These are phyloP conservation scores for Limulus polyphemus DNA, from an alignment of 2,888 invertebrate species.

Conservation along the genomic window DNA sequence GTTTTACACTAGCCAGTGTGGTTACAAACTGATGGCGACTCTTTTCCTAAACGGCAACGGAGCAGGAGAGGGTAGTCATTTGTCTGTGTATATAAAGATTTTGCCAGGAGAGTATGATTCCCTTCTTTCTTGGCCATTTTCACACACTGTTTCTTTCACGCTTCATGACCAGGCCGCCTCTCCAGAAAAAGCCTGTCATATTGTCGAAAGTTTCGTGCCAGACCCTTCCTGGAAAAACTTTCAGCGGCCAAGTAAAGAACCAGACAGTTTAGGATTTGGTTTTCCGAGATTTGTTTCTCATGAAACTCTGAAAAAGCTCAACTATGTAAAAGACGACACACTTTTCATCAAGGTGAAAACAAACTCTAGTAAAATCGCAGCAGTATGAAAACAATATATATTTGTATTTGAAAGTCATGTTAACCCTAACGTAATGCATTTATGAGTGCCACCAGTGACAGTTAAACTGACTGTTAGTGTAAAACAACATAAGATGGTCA, in stretches of 20 bases:
- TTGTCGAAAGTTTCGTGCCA: slow-evolving; percentile 84
- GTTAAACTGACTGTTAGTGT: no score
- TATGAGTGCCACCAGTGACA: no score
- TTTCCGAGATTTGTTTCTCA: slow-evolving; percentile 89
- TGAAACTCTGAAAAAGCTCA: slow-evolving; percentile 74
- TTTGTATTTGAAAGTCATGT: no score
- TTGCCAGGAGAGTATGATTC: slow-evolving; percentile 84
- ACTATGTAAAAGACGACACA: slow-evolving; percentile 81
- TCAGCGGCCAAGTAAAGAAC: slow-evolving; percentile 72
- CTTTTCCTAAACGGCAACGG: slow-evolving; percentile 89
- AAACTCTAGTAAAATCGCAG: slow-evolving; percentile 84
- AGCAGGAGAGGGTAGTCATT: slow-evolving; percentile 78
- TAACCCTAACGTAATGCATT: no score
- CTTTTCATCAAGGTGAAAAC: slow-evolving; percentile 85
- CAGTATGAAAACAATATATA: slow-evolving; percentile 42
- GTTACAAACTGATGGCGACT: slow-evolving; percentile 58
- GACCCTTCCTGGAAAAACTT: slow-evolving; percentile 97
- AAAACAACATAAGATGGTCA: no score
- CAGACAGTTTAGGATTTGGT: slow-evolving; percentile 80
- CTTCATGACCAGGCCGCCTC: slow-evolving; percentile 70
- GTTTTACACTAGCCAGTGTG: slow-evolving; percentile 36
- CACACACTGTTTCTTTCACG: slow-evolving; percentile 85
- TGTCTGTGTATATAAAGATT: slow-evolving; percentile 89
- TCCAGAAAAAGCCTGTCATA: slow-evolving; percentile 41
- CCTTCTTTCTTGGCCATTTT: slow-evolving; percentile 87